These are phyloP conservation scores for Thaleichthys pacificus DNA, from an alignment of 2,797 vertebrate genomes.

Conservation along the genomic window DNA sequence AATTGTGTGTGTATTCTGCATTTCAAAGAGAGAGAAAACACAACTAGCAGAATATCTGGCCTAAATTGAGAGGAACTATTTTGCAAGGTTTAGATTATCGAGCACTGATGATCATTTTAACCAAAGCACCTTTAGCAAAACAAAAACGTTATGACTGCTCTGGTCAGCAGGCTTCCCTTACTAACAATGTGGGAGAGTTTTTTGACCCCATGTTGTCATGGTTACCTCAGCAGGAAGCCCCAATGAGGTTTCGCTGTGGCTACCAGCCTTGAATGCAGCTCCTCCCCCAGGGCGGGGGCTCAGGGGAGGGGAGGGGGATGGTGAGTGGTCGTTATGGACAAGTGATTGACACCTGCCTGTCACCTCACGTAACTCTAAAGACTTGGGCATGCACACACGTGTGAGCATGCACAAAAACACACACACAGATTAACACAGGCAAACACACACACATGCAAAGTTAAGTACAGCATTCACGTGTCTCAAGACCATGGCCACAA, in stretches of 20 bases:
- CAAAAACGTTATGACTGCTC: neutral
- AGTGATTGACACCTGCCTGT: conserved; percentile 65
- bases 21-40: conserved; percentile 38
- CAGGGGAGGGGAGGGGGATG: conserved; percentile 59
- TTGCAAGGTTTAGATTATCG: neutral
- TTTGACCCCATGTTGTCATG: conserved; percentile 68
- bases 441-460: conserved; percentile 1
- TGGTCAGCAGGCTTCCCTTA: conserved; percentile 11
- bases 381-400: conserved; percentile 64
- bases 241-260: conserved; percentile 76
- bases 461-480: neutral
- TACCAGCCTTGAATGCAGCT: conserved; percentile 74
- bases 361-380: conserved; percentile 45
- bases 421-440: neutral
- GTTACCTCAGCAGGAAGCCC: conserved; percentile 76
- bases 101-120: neutral
- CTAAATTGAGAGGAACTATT: conserved; percentile 8
- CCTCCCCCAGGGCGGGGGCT: conserved; percentile 40
- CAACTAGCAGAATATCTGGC: conserved; percentile 38
- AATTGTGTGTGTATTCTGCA: conserved; percentile 43
- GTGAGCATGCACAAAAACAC: conserved; percentile 22
- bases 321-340: conserved; percentile 70
- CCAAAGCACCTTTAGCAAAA: neutral
- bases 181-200: conserved; percentile 14
- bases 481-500: conserved; percentile 11